Evolutionary conservation across 2,113 vertebrate species (phyloP).

Genomic region (Oncorhynchus gorbuscha): DNA sequence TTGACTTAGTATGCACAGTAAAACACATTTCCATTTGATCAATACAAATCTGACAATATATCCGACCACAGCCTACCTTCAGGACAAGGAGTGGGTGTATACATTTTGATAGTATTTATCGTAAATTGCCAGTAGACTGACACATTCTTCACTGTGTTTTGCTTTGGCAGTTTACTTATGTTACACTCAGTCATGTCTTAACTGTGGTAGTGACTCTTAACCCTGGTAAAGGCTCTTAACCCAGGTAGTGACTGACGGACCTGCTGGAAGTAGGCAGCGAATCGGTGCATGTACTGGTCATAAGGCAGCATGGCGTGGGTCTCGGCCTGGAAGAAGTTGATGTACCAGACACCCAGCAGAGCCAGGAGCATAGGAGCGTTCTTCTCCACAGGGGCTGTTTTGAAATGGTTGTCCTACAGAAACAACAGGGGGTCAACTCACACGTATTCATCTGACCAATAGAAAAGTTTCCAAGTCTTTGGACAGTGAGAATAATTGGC

Average conservation of each 20-base stretch:
- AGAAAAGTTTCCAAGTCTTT: too few relatives aligned
- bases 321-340: slow-evolving; percentile 92
- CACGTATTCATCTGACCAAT: not conserved
- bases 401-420: slow-evolving; percentile 90
- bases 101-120: not conserved
- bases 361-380: slow-evolving; percentile 89
- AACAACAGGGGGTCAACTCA: not conserved
- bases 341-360: slow-evolving; percentile 94
- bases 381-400: slow-evolving; percentile 83
- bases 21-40: not conserved
- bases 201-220: too few relatives aligned
- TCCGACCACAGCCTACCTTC: not conserved
- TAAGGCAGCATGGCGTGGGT: slow-evolving; percentile 94
- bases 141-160: not conserved
- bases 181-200: too few relatives aligned
- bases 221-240: not conserved
- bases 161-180: not conserved
- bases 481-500: not conserved
- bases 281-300: slow-evolving; percentile 97
- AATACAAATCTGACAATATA: not conserved
- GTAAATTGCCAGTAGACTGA: too few relatives aligned
- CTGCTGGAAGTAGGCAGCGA: slow-evolving; percentile 98
- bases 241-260: slow-evolving; percentile 56
- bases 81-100: not conserved
- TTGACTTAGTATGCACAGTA: not conserved